Evolutionary conservation across 1,140 invertebrate species (phyloP), one percentile per base, ranked within the genome.

Genomic region (Bombus ignitus): DNA sequence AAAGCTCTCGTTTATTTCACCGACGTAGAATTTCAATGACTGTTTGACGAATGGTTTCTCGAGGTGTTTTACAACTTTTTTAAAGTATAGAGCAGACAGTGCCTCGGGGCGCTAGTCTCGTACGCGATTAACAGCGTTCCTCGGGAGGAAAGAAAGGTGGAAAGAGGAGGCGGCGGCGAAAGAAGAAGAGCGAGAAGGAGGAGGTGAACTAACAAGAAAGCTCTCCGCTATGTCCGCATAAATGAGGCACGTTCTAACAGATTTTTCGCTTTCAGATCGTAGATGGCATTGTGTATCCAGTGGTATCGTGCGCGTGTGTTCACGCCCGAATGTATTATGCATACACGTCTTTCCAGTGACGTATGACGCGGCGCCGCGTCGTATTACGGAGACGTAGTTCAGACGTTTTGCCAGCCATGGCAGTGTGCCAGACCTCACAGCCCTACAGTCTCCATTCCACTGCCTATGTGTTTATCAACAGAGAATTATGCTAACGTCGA

Each of bases 401-500:
- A 70, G 78, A 84, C 68, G 53, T 89, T 84, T 83, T 68, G n/a
- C 66, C 53, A 53, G 86, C 28, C 35, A 28, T 89, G 89, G 89
- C 89, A 42, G 22, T 15, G 25, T 37, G 89, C 88, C 89, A 90
- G 53, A 15, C 15, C 42, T 25, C 35, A 13, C 78, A 15, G 13
- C 44, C 22, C n/a, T 18, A 81, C 66, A 44, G 47, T 66, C 82
- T 37, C 35, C 13, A 6, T 39, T 10, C 18, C 72, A 22, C 12
- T 15, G 44, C n/a, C 3, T 10, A 25, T 87, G 10, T 71, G 85
- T 87, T 88, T 90, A 73, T 88, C 90, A 88, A 85, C 81, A 76
- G 37, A 71, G 81, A 81, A 88, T 91, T 88, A 91, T 88, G 87
- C 73, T 79, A 90, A 86, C 86, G 83, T 35, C 32, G 65, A 32